Evolutionary conservation across 2,888 invertebrate species (phyloP).

Genomic region (Synanthedon vespiformis): DNA sequence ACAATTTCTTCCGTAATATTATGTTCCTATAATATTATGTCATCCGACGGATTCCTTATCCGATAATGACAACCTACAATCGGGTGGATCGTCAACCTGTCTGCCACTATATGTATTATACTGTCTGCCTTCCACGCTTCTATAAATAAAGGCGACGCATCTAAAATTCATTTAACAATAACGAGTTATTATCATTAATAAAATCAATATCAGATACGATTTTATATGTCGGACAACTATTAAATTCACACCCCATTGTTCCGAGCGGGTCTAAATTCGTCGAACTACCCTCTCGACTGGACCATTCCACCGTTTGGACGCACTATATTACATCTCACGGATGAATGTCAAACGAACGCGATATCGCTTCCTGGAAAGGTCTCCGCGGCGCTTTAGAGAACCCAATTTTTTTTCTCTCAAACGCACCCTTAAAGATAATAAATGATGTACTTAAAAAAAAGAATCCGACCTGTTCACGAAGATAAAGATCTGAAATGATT

Average conservation of each 20-base stretch:
- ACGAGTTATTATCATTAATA: too few relatives aligned
- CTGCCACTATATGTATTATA: too few relatives aligned
- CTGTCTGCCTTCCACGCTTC: too few relatives aligned
- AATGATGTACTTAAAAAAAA: conserved; percentile 65
- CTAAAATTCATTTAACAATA: too few relatives aligned
- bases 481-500: conserved; percentile 66
- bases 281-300: conserved; percentile 34
- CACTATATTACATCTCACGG: conserved; percentile 47
- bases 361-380: conserved; percentile 61
- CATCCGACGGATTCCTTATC: too few relatives aligned
- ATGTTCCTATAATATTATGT: too few relatives aligned
- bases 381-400: conserved; percentile 63
- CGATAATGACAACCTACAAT: too few relatives aligned
- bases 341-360: conserved; percentile 64
- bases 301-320: conserved; percentile 30
- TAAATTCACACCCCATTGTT: conserved; percentile 52
- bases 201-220: too few relatives aligned
- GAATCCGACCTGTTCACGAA: conserved; percentile 64
- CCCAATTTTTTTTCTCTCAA: conserved; percentile 49
- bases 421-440: conserved; percentile 57
- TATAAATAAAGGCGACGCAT: too few relatives aligned
- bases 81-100: too few relatives aligned
- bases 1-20: too few relatives aligned
- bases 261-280: conserved; percentile 28
- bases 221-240: too few relatives aligned